These are phyloP conservation scores for Mustelus asterias DNA, from an alignment of 2,113 vertebrate species.

Conservation along the genomic window DNA sequence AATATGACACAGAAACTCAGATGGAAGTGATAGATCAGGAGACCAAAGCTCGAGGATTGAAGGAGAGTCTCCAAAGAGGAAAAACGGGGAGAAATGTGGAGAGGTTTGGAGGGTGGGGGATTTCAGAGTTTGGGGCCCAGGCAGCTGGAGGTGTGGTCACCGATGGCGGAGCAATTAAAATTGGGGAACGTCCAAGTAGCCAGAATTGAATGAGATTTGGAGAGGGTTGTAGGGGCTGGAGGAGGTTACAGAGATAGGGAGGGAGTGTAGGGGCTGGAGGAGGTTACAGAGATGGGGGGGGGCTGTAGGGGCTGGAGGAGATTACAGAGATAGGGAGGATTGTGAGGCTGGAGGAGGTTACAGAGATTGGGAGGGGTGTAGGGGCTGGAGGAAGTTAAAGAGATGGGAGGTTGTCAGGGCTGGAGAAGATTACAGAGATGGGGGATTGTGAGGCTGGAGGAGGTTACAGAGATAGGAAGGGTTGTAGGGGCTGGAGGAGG, in stretches of 20 bases:
- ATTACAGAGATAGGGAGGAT: no score
- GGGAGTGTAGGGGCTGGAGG: background rate
- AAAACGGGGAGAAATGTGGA: background rate
- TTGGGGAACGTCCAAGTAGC: no score
- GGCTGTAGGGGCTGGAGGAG: background rate
- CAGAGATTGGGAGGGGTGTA: background rate
- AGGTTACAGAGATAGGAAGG: background rate
- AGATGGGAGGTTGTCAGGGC: background rate
- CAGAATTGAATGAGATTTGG: no score
- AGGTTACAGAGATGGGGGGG: background rate
- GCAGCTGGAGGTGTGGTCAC: no score
- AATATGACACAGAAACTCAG: background rate
- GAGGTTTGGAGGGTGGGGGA: background rate
- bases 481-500: background rate
- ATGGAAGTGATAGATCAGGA: background rate
- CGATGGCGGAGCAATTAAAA: no score
- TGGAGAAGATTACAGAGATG: no score
- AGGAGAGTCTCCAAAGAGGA: background rate
- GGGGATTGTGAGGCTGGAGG: no score
- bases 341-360: no score
- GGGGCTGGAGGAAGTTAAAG: no score
- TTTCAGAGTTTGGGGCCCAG: background rate
- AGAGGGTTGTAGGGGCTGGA: no score
- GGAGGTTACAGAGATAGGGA: background rate
- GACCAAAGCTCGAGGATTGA: background rate